These are phyloP conservation scores for Protobothrops mucrosquamatus DNA, from an alignment of 2,113 vertebrate genomes.

Conservation along the genomic window DNA sequence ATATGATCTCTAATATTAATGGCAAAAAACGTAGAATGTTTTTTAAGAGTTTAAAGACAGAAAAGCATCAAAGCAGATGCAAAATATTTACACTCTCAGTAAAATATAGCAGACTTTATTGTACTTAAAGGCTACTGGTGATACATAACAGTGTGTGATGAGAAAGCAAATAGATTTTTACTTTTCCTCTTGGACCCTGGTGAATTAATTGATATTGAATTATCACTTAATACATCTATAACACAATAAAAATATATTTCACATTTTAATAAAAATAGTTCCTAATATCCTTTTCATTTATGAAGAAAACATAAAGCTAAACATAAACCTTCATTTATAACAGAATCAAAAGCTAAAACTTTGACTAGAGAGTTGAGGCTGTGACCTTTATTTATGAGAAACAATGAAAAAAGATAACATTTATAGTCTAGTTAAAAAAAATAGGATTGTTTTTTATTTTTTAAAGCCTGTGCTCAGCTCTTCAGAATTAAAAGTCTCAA, in stretches of 20 bases:
- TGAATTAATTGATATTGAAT: conserved; percentile 60
- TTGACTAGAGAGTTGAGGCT: conserved; percentile 52
- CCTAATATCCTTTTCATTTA: conserved; percentile 63
- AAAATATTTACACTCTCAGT: neutral
- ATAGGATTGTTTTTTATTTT: neutral
- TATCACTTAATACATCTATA: conserved; percentile 59
- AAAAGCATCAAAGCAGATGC: neutral
- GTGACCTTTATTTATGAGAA: conserved; percentile 25
- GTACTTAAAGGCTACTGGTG: neutral
- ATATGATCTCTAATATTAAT: neutral
- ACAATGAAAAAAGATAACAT: conserved; percentile 37
- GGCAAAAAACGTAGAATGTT: neutral
- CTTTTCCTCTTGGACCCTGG: neutral
- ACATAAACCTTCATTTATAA: neutral
- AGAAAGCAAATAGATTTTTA: neutral
- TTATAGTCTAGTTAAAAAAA: neutral
- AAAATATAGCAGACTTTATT: neutral
- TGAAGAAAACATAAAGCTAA: conserved; percentile 51
- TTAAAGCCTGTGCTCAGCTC: neutral
- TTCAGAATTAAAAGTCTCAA: neutral
- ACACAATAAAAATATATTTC: conserved; percentile 79
- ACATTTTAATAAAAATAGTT: conserved; percentile 67
- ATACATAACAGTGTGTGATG: neutral
- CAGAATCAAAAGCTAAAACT: conserved; percentile 14
- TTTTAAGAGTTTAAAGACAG: neutral